phyloP scores from a whole-genome alignment of 2,113 vertebrate species.

The Equus przewalskii region DNA sequence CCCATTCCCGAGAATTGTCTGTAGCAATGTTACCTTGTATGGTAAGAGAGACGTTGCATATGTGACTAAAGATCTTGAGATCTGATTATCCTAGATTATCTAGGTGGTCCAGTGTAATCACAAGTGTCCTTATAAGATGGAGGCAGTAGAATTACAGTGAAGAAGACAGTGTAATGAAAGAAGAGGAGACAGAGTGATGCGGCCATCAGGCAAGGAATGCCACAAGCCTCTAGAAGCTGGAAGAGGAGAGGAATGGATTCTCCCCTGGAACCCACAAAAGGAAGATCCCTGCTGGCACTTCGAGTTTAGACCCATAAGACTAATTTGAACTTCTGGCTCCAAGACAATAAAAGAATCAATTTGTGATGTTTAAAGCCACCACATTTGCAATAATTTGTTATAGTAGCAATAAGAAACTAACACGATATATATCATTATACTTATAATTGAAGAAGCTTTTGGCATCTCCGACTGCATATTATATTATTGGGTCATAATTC shows the following conservation, averaged over 20 bases:
- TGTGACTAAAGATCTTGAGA: background rate
- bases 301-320: background rate
- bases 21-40: background rate
- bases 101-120: background rate
- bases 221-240: background rate
- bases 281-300: background rate
- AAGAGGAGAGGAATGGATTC: background rate
- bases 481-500: background rate
- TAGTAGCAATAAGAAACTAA: background rate
- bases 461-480: background rate
- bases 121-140: background rate
- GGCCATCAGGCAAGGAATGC: background rate
- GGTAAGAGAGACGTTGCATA: background rate
- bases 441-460: background rate
- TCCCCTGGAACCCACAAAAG: background rate
- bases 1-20: background rate
- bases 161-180: background rate
- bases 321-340: background rate
- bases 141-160: background rate
- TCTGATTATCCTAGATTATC: background rate
- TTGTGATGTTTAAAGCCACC: background rate
- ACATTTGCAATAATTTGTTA: background rate
- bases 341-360: background rate
- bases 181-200: background rate
- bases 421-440: background rate